Evolutionary conservation across 2,888 invertebrate genomes (phyloP), one percentile per base, ranked within the genome.

Genomic region (Ctenicera cuprea): DNA sequence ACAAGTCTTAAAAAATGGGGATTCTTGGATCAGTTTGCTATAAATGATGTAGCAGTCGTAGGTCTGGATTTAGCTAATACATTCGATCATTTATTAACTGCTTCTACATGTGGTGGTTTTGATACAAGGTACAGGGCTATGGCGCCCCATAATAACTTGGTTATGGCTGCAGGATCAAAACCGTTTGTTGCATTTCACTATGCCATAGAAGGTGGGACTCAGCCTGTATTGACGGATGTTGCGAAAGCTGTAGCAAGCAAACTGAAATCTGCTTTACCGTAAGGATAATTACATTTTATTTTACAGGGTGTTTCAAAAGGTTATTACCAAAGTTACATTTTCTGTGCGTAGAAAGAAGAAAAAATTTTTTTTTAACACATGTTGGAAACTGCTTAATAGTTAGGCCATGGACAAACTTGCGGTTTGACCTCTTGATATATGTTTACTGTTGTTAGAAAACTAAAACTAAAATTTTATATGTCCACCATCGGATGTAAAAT

Each of bases 171-270:
- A 8, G 98, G 98, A 0, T 90, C 91, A 5, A 92, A 93, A 73
- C 98, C 98, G 0, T 98, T 93, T 86, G 85, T 96, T 72, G 96
- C 95, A 0, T 97, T 96, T 86, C 97, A 96, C 87, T 95, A 94
- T 87, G 96, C 96, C 5, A 89, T 96, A 66, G 97, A 98, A 90
- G 97, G 97, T 20, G 93, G 93, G 66, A 89, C 93, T 16, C 94
- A 94, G 33, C 95, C 95, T 0, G 91, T 94, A 12, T 88, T 98
- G 12, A 93, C 95, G 63, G 97, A 97, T 85, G 96, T 98, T n/a
- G 97, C 97, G 0, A 93, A 95, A 84, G 97, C 95, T 66, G 95
- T 97, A 62, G 97, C 97, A 0, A 94, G 92, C 83, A 97, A 95
- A 89, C 89, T 97, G 26, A 94, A 95, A 85, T 93, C 92, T 57